Base-by-base conservation (phyloP, 2,888 invertebrate genomes). In the Dryobota labecula region DNA sequence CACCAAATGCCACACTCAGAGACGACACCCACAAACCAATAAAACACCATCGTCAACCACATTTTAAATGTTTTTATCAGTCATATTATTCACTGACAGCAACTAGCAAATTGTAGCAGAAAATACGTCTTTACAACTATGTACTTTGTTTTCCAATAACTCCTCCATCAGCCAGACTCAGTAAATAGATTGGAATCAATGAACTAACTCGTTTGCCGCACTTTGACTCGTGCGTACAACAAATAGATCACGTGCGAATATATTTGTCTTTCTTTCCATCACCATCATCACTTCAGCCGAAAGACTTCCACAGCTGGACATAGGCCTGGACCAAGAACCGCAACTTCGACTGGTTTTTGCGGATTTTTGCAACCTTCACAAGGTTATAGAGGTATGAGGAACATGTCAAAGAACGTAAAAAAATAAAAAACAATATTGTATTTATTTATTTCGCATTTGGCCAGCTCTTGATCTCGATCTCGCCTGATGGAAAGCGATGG, bases 141-240 rank as follows among this genome's bases (percentile, higher is more conserved):
- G 5, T 36, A 24, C 27, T 8, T 57, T 62, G 20, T 43, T 43
- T 61, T 38, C 43, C 27, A 38, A 54, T 56, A 49, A 53, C 2
- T 45, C n/a, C 24, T 36, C 30, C 33, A 41, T 58, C 27, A 13
- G 27, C 18, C 47, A 57, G 9, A 41, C 60, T 30, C 60, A 36
- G 30, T 49, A 57, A 72, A 70, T 73, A 63, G 57, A 73, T 73
- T 70, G 57, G 30, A 60, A 65, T 57, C 61, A 74, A 74, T 65
- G 20, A 45, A 24, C 33, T 61, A 61, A 72, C 56, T 74, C 60
- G 61, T 74, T 74, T 61, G 73, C n/a, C 30, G 43, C 45, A 58
- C 53, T 73, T 73, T 70, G 63, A 73, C 41, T 64, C 24, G 24
- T 38, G 47, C 60, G 20, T 20, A 45, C 20, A 60, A 43, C 60